phyloP scores from a whole-genome alignment of 2,797 vertebrate species.

The Uromys caudimaculatus region DNA sequence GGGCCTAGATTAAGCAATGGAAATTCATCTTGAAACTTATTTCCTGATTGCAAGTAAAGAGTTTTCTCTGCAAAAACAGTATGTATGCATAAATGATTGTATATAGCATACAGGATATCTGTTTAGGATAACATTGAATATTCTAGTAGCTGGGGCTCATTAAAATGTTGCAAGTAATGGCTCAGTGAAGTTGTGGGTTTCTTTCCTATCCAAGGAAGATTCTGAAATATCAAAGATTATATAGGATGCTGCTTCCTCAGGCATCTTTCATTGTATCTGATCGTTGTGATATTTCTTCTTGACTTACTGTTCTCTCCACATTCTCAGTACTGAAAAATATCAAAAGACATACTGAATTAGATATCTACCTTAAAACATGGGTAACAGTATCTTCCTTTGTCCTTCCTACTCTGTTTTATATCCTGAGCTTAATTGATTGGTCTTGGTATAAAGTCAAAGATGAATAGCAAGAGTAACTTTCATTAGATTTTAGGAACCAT shows the following conservation, averaged over 20 bases:
- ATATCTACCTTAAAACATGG: background rate
- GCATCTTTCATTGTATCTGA: background rate
- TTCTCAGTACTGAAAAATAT: conserved; percentile 20
- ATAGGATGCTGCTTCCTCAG: background rate
- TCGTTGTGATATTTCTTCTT: conserved; percentile 2
- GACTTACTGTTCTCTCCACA: background rate
- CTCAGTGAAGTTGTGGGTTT: background rate
- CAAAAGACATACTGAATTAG: background rate
- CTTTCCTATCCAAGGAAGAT: background rate
- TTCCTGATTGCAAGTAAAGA: background rate
- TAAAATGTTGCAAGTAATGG: background rate
- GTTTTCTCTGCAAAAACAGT: conserved; percentile 18
- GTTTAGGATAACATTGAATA: background rate
- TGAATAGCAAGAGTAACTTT: background rate
- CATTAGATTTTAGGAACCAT: background rate
- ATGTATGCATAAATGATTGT: background rate
- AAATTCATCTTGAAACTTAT: background rate
- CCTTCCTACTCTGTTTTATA: background rate
- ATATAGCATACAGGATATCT: background rate
- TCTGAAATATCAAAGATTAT: conserved; percentile 12
- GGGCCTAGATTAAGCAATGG: background rate
- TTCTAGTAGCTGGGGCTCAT: background rate
- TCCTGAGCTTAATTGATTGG: background rate
- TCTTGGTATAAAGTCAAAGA: conserved; percentile 5
- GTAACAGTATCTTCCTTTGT: background rate